A percentile compares a stretch with the other conserved stretches of the same genome.
phyloP scores from a whole-genome alignment of 2,888 invertebrate genomes.

The Anthophora plumipes region DNA sequence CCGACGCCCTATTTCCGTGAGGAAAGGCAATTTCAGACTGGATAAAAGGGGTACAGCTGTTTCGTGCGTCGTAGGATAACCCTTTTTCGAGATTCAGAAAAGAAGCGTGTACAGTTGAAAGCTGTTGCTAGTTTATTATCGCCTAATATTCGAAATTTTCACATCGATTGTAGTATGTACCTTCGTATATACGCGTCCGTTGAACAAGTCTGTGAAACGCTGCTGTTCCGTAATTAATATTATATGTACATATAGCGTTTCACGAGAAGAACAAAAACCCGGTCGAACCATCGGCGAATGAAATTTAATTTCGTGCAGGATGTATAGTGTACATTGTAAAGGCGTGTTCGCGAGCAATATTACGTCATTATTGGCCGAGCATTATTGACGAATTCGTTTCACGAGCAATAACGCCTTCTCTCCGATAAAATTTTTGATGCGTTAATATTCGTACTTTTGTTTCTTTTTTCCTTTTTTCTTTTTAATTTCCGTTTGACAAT shows the following conservation, averaged over 20 bases:
- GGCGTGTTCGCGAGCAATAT: conserved; percentile 9
- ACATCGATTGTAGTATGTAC: conserved; percentile 31
- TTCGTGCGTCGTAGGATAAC: conserved; percentile 37
- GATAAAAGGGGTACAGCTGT: conserved; percentile 48
- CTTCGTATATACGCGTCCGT: too few relatives aligned
- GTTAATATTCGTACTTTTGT: conserved; percentile 6
- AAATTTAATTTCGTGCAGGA: conserved; percentile 12
- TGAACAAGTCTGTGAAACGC: too few relatives aligned
- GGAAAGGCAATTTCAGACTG: conserved; percentile 57
- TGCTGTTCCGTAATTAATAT: not conserved
- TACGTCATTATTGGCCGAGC: conserved; percentile 1
- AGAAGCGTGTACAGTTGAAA: conserved; percentile 43
- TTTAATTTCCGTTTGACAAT: not conserved
- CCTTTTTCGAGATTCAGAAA: conserved; percentile 36
- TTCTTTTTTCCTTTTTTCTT: conserved; percentile 1
- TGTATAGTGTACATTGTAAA: not conserved
- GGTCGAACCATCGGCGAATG: not conserved
- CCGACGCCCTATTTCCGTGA: conserved; percentile 53
- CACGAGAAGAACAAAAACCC: conserved; percentile 17
- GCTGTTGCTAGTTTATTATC: conserved; percentile 61
- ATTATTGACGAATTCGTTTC: conserved; percentile 23
- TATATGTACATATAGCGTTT: not conserved
- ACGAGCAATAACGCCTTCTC: not conserved
- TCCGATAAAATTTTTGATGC: not conserved
- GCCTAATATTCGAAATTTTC: conserved; percentile 60